Percentiles rank a stretch among this genome's conserved stretches.
These are phyloP conservation scores for Pangasius sanitwongsei DNA, from an alignment of 2,797 vertebrate species.

Conservation along the genomic window DNA sequence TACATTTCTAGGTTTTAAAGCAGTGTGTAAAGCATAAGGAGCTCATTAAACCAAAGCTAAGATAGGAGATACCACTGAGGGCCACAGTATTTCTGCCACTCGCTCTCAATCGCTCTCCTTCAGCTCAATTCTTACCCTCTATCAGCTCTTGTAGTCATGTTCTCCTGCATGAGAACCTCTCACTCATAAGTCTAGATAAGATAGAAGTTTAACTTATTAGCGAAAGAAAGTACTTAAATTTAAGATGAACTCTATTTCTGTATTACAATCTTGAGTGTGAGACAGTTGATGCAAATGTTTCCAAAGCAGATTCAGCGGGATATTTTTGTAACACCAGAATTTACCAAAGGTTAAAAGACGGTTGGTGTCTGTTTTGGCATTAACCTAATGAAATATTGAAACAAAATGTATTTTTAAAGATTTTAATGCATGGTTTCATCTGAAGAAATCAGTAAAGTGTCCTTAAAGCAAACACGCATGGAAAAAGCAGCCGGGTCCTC, in stretches of 20 bases:
- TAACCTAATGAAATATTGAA: neutral
- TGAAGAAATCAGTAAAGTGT: conserved; percentile 40
- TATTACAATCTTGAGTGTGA: neutral
- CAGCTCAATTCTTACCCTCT: neutral
- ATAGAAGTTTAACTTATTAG: neutral
- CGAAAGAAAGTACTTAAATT: conserved; percentile 2
- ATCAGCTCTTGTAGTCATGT: neutral
- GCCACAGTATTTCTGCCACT: conserved; percentile 1
- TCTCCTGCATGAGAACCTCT: neutral
- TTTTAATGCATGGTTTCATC: conserved; percentile 2
- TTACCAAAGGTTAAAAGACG: conserved; percentile 63
- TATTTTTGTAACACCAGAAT: conserved; percentile 54
- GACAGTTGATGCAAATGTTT: conserved; percentile 28
- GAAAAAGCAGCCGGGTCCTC: neutral
- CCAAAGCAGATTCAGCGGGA: conserved; percentile 42
- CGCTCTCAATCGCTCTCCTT: neutral
- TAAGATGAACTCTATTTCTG: neutral
- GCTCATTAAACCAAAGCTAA: neutral
- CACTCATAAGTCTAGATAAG: neutral
- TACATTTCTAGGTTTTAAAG: neutral
- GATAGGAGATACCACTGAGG: conserved; percentile 12
- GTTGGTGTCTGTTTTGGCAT: conserved; percentile 30
- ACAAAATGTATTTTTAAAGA: conserved; percentile 49
- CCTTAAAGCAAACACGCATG: conserved; percentile 46
- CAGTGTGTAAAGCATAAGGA: conserved; percentile 16